Conservation (phyloP, 2,888 invertebrate genomes). For the Euzophera pinguis region DNA sequence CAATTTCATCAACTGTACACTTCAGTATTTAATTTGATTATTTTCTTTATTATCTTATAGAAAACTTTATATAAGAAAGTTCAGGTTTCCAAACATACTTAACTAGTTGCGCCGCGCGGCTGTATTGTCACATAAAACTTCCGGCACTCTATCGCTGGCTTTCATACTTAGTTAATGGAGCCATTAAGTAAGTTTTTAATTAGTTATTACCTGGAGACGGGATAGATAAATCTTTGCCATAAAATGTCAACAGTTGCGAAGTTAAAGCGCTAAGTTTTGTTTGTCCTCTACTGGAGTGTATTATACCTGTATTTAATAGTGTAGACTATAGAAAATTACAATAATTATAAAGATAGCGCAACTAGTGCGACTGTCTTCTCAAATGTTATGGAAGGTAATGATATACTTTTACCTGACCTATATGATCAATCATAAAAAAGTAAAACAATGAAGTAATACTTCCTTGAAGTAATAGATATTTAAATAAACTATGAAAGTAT, state of each 20-base stretch:
- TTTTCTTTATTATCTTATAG: neutral
- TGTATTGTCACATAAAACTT: neutral
- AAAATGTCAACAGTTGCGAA: constrained; percentile 5
- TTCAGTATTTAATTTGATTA: too few species aligned
- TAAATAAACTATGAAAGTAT: too few species aligned
- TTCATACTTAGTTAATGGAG: constrained; percentile 12
- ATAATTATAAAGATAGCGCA: too few species aligned
- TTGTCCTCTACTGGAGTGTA: neutral
- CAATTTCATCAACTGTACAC: too few species aligned
- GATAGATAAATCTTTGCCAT: constrained; percentile 5
- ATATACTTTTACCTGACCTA: too few species aligned
- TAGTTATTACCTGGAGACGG: constrained; percentile 11
- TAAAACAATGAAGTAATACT: too few species aligned
- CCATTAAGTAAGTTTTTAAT: constrained; percentile 12
- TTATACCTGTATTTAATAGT: too few species aligned
- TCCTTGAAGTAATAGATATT: too few species aligned
- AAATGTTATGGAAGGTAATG: too few species aligned
- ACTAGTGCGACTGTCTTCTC: too few species aligned
- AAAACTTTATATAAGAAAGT: neutral
- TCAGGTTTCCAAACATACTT: neutral
- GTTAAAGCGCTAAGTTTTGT: constrained; percentile 2
- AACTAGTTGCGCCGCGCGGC: neutral
- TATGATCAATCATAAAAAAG: too few species aligned
- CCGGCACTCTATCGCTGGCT: neutral
- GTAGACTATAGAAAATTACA: too few species aligned